phyloP scores from a whole-genome alignment of 2,113 vertebrate genomes.

The Leucoraja erinaceus region DNA sequence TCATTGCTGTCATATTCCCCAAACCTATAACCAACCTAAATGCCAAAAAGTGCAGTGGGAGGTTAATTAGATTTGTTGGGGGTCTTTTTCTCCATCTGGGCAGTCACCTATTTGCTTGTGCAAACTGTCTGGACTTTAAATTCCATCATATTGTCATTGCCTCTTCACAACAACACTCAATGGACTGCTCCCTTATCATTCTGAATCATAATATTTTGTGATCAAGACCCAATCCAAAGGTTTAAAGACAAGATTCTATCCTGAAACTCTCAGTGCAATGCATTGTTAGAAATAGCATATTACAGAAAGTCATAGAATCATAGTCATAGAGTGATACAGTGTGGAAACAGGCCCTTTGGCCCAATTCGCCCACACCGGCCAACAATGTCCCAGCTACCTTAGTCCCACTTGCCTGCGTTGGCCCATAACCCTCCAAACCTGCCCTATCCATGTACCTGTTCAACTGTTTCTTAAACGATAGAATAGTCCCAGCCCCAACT shows the following conservation, averaged over 20 bases:
- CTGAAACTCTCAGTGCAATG: neutral
- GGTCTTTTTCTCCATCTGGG: neutral
- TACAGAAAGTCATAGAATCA: neutral
- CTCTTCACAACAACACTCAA: neutral
- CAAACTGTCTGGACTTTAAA: neutral
- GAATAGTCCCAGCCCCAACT: no score
- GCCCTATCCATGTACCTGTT: no score
- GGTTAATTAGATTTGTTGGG: neutral
- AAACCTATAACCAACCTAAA: neutral
- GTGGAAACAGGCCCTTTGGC: no score
- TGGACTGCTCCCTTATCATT: neutral
- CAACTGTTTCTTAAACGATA: no score
- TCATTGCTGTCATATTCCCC: neutral
- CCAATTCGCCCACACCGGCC: no score
- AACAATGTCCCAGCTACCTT: no score
- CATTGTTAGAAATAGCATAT: neutral
- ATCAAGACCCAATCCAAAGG: neutral
- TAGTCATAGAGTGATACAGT: no score
- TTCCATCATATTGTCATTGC: neutral
- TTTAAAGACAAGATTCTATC: neutral
- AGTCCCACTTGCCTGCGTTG: no score
- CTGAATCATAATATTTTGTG: neutral
- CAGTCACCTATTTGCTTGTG: neutral
- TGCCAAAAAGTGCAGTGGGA: neutral
- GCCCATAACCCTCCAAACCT: no score